Conservation (phyloP, 2,113 vertebrate genomes). For the Gambusia affinis region DNA sequence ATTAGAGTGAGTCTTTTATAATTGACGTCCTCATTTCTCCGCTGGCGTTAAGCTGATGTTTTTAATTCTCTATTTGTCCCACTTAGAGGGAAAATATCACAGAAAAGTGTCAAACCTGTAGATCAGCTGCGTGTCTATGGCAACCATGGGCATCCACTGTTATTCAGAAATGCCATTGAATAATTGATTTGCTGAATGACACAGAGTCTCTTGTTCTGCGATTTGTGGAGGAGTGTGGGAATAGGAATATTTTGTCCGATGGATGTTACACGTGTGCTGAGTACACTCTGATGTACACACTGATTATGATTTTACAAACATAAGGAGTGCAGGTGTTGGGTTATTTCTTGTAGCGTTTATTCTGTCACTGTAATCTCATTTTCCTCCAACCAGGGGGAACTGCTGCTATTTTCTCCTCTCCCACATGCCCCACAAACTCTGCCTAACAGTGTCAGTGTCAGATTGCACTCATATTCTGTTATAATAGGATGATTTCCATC, state of each 20-base stretch:
- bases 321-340: constrained; percentile 13
- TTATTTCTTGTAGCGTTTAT: constrained; percentile 6
- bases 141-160: constrained; percentile 58
- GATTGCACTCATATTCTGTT: constrained; percentile 17
- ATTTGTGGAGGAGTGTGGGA: constrained; percentile 45
- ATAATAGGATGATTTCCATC: constrained; percentile 35
- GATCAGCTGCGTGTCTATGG: constrained; percentile 70
- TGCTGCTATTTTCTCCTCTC: not conserved
- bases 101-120: constrained; percentile 61
- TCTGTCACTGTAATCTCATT: constrained; percentile 41
- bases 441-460: constrained; percentile 25
- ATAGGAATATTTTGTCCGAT: constrained; percentile 43
- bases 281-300: constrained; percentile 1
- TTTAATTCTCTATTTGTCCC: constrained; percentile 47
- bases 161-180: constrained; percentile 71
- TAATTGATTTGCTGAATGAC: constrained; percentile 72
- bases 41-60: constrained; percentile 20
- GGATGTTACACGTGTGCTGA: constrained; percentile 23
- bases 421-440: constrained; percentile 18
- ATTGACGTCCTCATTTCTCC: constrained; percentile 23
- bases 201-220: constrained; percentile 51
- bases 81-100: constrained; percentile 55
- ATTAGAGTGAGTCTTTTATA: constrained; percentile 14
- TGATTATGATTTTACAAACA: constrained; percentile 5
- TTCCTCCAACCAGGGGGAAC: constrained; percentile 18